phyloP scores from a whole-genome alignment of 2,113 vertebrate species.

The Phaethornis superciliosus region DNA sequence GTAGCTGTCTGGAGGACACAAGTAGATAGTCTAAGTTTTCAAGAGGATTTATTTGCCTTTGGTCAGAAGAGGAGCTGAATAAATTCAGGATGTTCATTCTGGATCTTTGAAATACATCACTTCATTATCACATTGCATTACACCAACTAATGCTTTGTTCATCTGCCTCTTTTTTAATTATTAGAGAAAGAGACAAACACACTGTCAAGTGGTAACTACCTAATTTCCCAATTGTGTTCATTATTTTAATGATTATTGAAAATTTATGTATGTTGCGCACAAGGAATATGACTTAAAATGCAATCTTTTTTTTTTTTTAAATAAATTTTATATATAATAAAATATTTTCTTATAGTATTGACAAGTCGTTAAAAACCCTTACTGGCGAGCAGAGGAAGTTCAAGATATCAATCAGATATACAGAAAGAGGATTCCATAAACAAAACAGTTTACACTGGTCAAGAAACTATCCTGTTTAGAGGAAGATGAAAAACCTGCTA shows the following conservation, averaged over 20 bases:
- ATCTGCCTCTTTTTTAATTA: background rate
- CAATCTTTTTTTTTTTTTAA: background rate
- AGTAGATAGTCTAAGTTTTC: background rate
- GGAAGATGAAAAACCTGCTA: background rate
- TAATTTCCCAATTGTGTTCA: background rate
- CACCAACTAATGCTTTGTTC: background rate
- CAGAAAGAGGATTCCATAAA: background rate
- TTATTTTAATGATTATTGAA: background rate
- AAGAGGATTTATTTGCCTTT: background rate
- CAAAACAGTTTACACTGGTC: background rate
- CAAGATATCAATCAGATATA: background rate
- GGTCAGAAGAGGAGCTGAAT: background rate
- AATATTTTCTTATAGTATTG: background rate
- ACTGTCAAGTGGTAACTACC: background rate
- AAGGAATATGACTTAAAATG: background rate
- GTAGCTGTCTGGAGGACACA: background rate
- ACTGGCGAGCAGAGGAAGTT: background rate
- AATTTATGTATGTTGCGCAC: background rate
- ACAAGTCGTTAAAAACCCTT: background rate
- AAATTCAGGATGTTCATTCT: background rate
- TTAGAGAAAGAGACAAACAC: background rate
- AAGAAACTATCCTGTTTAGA: background rate
- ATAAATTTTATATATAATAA: fast-evolving
- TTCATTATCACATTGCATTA: background rate
- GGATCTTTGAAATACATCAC: background rate